Evolutionary conservation across 2,797 vertebrate species (phyloP), one percentile per base, ranked within the genome.

Genomic region (Microctenopoma stevenorrisi): DNA sequence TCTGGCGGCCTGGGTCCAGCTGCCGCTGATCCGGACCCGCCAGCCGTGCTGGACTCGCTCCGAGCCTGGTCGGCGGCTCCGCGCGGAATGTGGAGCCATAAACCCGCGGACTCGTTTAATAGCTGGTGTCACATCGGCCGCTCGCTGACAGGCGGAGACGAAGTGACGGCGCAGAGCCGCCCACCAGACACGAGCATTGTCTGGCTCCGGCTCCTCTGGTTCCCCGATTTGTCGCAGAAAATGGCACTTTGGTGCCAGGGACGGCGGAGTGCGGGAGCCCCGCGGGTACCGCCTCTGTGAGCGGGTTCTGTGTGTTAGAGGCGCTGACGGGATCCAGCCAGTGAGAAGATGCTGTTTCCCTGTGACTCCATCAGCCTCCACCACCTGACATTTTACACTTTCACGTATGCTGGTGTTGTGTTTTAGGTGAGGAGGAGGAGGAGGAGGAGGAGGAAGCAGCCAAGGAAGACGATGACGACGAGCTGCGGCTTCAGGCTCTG

Each of bases 181-280:
- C 91, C 91, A 91, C 86, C 89, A 88, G 84, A 91, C 89, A 86
- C 57, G 77, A 89, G 78, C 90, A 89, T 92, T 91, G 92, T 92
- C 90, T 92, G 89, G 87, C 89, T 87, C 74, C 86, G 88, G 91
- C 90, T 76, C 87, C 81, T 85, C 86, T 91, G 84, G 89, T 92
- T 93, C 88, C 85, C 62, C 70, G 74, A 79, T 92, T 91, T 92
- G 91, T 93, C 91, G 90, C 92, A 92, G 87, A 93, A 92, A 88
- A 91, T 92, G 89, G 90, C 89, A 90, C 89, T 92, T 93, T 91
- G 82, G 86, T 91, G 85, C 86, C 86, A 69, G 80, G 75, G 86
- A 86, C 72, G 84, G 53, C 35, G 66, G 84, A 82, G 84, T 86
- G 87, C 86, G 69, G 80, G 74, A 85, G 60, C 28, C 64, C 9